Evolutionary conservation across 1,140 invertebrate species (phyloP).

Genomic region (Rhopalosiphum padi): DNA sequence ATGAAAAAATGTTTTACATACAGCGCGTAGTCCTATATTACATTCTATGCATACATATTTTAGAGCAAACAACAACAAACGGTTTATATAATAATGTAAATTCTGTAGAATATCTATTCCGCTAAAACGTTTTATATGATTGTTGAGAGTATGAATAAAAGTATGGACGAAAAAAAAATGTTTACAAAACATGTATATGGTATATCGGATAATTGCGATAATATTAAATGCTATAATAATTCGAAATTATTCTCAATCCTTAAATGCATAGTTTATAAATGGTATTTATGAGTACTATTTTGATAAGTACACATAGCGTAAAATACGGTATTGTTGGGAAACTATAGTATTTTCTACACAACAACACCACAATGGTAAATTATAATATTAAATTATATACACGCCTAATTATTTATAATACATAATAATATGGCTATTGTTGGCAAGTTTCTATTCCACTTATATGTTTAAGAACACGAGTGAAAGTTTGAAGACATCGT

Average conservation of each 20-base stretch:
- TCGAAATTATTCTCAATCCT: neutral
- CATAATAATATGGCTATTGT: neutral
- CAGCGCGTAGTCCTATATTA: neutral
- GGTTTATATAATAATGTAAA: neutral
- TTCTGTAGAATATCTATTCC: neutral
- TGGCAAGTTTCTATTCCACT: neutral
- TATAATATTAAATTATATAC: neutral
- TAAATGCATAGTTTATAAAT: neutral
- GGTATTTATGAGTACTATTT: neutral
- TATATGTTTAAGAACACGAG: neutral
- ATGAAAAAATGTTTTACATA: neutral
- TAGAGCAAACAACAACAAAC: neutral
- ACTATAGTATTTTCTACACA: neutral
- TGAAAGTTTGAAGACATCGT: neutral
- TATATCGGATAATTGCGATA: neutral
- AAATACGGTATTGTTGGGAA: neutral
- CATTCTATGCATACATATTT: neutral
- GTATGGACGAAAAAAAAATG: neutral
- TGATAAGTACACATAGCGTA: neutral
- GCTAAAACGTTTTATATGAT: neutral
- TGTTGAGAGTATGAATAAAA: neutral
- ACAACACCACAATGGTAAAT: neutral
- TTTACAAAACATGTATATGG: no score
- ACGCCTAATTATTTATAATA: neutral
- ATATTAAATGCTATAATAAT: neutral